Base-by-base conservation (phyloP, 2,888 invertebrate genomes). In the Scaptomyza flava region DNA sequence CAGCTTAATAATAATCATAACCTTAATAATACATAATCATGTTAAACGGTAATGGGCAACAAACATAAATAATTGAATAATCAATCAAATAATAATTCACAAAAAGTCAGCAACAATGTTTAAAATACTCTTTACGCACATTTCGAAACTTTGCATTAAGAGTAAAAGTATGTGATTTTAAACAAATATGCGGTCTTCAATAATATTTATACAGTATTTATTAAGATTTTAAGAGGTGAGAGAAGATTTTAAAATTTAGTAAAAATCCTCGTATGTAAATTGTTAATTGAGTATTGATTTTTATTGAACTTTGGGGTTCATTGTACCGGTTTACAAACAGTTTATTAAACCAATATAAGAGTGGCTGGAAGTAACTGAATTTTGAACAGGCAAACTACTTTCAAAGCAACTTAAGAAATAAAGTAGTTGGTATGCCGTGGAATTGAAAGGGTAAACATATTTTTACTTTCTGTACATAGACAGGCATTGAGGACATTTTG, bases 1-100 rank as follows among this genome's bases (percentile, higher is more conserved):
- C 83, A 77, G 74, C 63, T 68, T 67, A 76, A 81, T 67, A 73
- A 61, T 72, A 66, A 76, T 56, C 41, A 62, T 71, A 33, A 80
- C 63, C 64, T 53, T 45, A 53, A 62, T 68, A 23, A 76, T 68
- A 79, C 51, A 66, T 52, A 63, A 56, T 63, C 53, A 48, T 30
- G 17, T 54, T 70, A 14, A 57, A 52, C 72, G 38, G 53, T 43
- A 62, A 72, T 72, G 50, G 53, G 30, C 70, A 53, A 68, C n/a
- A 31, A 69, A 41, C 51, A 43, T 27, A 45, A 36, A 67, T 77
- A 77, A 77, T 73, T 77, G 50, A 73, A 77, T 61, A 64, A 77
- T 61, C 68, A 72, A 76, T 54, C 31, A 50, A 60, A 51, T 48
- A 51, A 56, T 54, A 41, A 48, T 64, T 9, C 46, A 2, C 7